phyloP scores from a whole-genome alignment of 1,140 invertebrate species.

The roundworm (Caenorhabditis elegans) region WBcel235 BX284602.5:1929501-1930000 shows the following conservation, averaged over 20 bases:
- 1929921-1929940: slow-evolving; percentile 19
- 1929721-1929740: slow-evolving; percentile 91
- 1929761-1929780: slow-evolving; percentile 98
- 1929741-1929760: slow-evolving; percentile 80
- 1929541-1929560: slow-evolving; percentile 96
- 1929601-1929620: slow-evolving; percentile 99
- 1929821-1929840: slow-evolving; percentile 93
- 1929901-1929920: slow-evolving; percentile 53
- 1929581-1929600: slow-evolving; percentile 91
- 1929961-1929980: slow-evolving; percentile 93
- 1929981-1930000: too few species aligned
- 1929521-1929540: too few species aligned
- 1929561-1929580: slow-evolving; percentile 97
- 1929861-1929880: neutral
- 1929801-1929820: slow-evolving; percentile 96
- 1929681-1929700: slow-evolving; percentile 99
- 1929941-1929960: too few species aligned
- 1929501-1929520: slow-evolving; percentile 72
- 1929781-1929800: slow-evolving; percentile 94
- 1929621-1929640: slow-evolving; percentile 84
- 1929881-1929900: slow-evolving; percentile 41
- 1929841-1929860: slow-evolving; percentile 79
- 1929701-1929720: slow-evolving; percentile 99
- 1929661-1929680: slow-evolving; percentile 81
- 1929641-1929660: too few species aligned